A percentile compares a stretch with the other conserved stretches of the same genome.
These are phyloP conservation scores for Planiliza haematocheilus DNA, from an alignment of 2,113 vertebrate genomes.

Conservation along the genomic window DNA sequence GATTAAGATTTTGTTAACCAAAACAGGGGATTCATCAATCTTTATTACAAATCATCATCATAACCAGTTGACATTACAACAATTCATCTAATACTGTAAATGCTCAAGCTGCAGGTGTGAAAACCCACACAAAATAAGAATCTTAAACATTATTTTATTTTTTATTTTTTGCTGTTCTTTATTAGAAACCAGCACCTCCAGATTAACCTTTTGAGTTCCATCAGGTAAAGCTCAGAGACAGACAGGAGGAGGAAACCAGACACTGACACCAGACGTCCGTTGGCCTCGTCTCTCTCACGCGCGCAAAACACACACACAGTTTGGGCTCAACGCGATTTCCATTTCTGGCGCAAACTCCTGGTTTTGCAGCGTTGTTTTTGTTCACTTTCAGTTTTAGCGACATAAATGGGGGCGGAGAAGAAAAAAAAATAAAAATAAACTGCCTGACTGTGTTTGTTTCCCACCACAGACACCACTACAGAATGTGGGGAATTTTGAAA, in stretches of 20 bases:
- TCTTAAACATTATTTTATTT: slow-evolving; percentile 41
- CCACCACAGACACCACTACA: too few species aligned
- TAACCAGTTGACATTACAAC: slow-evolving; percentile 76
- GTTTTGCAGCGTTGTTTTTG: slow-evolving; percentile 1
- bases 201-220: slow-evolving; percentile 44
- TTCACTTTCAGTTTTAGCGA: slow-evolving; percentile 25
- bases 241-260: slow-evolving; percentile 35
- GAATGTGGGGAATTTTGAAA: slow-evolving; percentile 1
- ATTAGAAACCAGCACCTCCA: slow-evolving; percentile 63
- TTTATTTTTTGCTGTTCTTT: slow-evolving; percentile 41
- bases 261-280: not conserved
- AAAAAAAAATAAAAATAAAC: not conserved
- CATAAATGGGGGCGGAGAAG: not conserved
- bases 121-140: slow-evolving; percentile 60
- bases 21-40: slow-evolving; percentile 74
- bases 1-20: slow-evolving; percentile 75
- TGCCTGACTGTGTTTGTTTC: slow-evolving; percentile 26
- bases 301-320: not conserved
- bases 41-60: slow-evolving; percentile 81
- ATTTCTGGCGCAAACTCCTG: slow-evolving; percentile 7
- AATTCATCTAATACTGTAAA: slow-evolving; percentile 78
- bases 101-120: slow-evolving; percentile 60
- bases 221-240: slow-evolving; percentile 42
- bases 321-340: slow-evolving; percentile 3
- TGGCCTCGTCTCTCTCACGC: not conserved